phyloP scores from a whole-genome alignment of 2,888 invertebrate genomes.

The Andrena bucephala region DNA sequence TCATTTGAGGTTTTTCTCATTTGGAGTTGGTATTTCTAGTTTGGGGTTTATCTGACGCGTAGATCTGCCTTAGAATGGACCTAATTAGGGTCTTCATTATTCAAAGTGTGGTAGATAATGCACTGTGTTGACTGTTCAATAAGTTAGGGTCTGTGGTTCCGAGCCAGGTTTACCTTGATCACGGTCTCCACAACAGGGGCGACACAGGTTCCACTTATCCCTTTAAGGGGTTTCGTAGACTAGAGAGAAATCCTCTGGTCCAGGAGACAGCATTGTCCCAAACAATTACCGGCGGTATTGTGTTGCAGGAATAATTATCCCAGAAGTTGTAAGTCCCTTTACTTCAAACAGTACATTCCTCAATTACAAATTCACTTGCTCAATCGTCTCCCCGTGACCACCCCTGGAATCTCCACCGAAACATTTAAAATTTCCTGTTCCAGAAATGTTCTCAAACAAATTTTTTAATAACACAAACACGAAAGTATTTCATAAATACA shows the following conservation, averaged over 20 bases:
- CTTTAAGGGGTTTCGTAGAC: slow-evolving; percentile 36
- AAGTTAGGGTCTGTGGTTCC: slow-evolving; percentile 19
- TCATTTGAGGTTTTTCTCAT: too few species aligned
- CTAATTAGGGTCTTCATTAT: too few species aligned
- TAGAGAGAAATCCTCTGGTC: slow-evolving; percentile 3
- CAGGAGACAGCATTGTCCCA: neutral
- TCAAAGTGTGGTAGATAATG: neutral
- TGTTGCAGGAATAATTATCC: slow-evolving; percentile 21
- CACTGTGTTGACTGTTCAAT: neutral
- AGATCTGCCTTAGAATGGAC: too few species aligned
- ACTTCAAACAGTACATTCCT: neutral
- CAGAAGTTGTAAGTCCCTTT: neutral
- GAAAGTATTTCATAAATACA: too few species aligned
- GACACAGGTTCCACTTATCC: slow-evolving; percentile 16
- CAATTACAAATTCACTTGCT: neutral
- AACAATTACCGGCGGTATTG: slow-evolving; percentile 26
- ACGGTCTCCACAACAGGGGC: slow-evolving; percentile 14
- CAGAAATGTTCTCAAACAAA: too few species aligned
- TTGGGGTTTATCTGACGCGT: too few species aligned
- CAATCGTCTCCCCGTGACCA: neutral
- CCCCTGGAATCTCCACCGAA: neutral
- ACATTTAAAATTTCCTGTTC: too few species aligned
- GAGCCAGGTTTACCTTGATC: slow-evolving; percentile 23
- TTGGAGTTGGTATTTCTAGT: too few species aligned
- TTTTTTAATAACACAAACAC: too few species aligned